A percentile compares a stretch with the other conserved stretches of the same genome.
Conservation (phyloP, 2,888 invertebrate species). For the Sipha maydis region DNA sequence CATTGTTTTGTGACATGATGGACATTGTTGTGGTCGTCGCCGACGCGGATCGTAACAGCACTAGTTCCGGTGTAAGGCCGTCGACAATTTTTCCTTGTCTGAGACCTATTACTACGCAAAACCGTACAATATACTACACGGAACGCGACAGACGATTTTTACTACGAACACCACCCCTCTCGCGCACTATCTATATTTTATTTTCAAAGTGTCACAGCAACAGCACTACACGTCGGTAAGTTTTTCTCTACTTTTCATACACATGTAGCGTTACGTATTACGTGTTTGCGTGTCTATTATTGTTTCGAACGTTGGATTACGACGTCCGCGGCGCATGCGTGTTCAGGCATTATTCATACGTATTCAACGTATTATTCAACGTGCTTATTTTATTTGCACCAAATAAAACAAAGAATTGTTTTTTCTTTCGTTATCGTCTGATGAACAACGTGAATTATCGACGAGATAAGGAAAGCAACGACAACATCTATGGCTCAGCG, state of each 20-base stretch:
- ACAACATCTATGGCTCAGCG: too few species aligned
- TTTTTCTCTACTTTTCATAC: too few species aligned
- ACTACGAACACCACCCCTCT: too few species aligned
- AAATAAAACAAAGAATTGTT: too few species aligned
- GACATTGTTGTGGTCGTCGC: neutral
- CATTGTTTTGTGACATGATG: neutral
- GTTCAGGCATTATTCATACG: too few species aligned
- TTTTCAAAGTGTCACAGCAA: neutral
- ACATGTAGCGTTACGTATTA: neutral
- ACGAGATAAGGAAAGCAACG: too few species aligned
- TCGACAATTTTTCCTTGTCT: neutral
- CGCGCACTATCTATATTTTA: neutral
- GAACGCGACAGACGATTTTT: neutral
- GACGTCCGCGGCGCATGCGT: neutral
- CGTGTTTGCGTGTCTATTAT: neutral
- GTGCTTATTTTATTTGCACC: too few species aligned
- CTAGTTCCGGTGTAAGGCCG: neutral
- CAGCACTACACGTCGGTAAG: neutral
- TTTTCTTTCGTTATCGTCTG: too few species aligned
- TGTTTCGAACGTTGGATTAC: neutral
- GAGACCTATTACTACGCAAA: neutral
- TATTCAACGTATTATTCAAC: too few species aligned
- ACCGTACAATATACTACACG: neutral
- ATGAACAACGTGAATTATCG: too few species aligned
- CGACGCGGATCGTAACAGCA: neutral